These are phyloP conservation scores for Carollia perspicillata DNA, from an alignment of 2,113 vertebrate genomes.

Conservation along the genomic window DNA sequence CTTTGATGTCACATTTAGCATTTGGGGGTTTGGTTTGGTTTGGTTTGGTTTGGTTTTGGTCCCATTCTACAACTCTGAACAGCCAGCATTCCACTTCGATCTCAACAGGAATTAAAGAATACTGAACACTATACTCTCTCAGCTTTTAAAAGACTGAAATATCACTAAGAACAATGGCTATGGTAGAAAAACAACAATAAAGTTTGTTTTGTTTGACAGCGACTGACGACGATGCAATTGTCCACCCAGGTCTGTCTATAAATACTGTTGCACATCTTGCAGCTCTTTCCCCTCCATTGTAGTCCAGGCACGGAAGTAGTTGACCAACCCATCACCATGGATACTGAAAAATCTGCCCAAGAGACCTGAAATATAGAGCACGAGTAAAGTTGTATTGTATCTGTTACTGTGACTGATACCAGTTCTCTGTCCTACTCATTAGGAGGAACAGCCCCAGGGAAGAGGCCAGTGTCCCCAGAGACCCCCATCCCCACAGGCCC, in stretches of 20 bases:
- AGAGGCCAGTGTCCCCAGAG: not conserved
- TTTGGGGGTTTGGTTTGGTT: not conserved
- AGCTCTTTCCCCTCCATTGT: not conserved
- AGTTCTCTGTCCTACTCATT: not conserved
- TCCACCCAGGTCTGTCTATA: not conserved
- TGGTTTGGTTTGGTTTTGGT: not conserved
- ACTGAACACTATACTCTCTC: not conserved
- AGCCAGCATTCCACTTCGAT: not conserved
- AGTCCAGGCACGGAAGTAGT: not conserved
- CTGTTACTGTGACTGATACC: not conserved
- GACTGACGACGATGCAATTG: not conserved
- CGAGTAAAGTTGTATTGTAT: not conserved
- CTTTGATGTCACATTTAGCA: not conserved
- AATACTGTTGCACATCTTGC: not conserved
- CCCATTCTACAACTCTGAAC: not conserved
- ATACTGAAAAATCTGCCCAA: conserved; percentile 18
- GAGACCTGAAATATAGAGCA: not conserved
- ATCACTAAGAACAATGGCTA: not conserved
- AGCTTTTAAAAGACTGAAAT: not conserved
- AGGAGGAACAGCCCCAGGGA: not conserved
- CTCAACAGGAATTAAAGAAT: not conserved
- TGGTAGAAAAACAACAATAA: not conserved
- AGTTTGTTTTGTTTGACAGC: not conserved
- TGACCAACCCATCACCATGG: conserved; percentile 3
- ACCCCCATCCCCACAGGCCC: not conserved